These are phyloP conservation scores for Neofelis nebulosa DNA, from an alignment of 2,113 vertebrate species.

Conservation along the genomic window DNA sequence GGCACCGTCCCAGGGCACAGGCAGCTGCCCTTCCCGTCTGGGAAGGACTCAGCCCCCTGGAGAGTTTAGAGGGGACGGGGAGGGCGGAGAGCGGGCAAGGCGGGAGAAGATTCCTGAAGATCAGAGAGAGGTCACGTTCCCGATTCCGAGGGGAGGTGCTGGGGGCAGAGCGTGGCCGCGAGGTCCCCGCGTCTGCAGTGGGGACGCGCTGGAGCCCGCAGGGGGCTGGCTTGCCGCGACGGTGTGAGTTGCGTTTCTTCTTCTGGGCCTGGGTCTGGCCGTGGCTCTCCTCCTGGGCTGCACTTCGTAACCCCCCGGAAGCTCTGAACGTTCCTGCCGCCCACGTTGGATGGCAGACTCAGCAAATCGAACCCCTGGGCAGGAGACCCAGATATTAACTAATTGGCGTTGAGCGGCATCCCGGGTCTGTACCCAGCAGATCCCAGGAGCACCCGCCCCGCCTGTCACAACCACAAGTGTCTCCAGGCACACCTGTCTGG, in stretches of 20 bases:
- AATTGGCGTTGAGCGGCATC: not conserved
- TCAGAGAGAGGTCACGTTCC: not conserved
- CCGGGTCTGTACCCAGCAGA: not conserved
- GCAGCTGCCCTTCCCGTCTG: not conserved
- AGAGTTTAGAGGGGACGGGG: not conserved
- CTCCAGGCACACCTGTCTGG: not conserved
- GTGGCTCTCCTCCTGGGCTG: not conserved
- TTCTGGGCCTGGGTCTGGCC: not conserved
- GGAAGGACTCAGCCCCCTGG: not conserved
- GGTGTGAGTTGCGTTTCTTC: not conserved
- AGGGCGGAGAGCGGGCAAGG: not conserved
- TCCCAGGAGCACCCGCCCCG: not conserved
- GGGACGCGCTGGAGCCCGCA: rapidly evolving
- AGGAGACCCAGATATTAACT: not conserved
- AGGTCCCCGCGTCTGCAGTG: not conserved
- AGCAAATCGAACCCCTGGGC: not conserved
- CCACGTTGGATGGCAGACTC: not conserved
- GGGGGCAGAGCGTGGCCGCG: not conserved
- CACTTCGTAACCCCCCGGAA: not conserved
- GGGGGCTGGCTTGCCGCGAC: rapidly evolving
- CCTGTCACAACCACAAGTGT: not conserved
- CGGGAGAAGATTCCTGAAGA: not conserved
- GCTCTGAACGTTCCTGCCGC: rapidly evolving
- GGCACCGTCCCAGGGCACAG: not conserved
- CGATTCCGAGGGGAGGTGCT: not conserved